phyloP scores from a whole-genome alignment of 2,113 vertebrate species.

The Catagonus wagneri region DNA sequence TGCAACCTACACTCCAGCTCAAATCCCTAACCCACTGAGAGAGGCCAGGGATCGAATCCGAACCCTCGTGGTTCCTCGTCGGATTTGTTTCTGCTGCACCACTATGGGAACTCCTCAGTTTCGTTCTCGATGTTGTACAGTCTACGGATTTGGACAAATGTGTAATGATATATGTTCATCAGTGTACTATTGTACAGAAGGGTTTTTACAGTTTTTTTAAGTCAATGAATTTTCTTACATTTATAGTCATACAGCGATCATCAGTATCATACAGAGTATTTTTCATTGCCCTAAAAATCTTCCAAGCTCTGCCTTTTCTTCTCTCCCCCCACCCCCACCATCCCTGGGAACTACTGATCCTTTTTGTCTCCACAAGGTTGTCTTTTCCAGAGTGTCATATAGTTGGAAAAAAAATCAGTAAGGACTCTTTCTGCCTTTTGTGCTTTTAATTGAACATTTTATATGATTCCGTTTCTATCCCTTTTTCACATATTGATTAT shows the following conservation, averaged over 20 bases:
- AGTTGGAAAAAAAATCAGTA: not conserved
- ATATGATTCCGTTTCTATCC: not conserved
- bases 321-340: not conserved
- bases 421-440: not conserved
- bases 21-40: too few relatives aligned
- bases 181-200: not conserved
- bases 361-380: not conserved
- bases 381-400: not conserved
- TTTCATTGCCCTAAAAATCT: not conserved
- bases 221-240: too few relatives aligned
- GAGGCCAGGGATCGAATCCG: too few relatives aligned
- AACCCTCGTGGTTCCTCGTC: too few relatives aligned
- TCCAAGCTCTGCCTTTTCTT: not conserved
- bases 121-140: not conserved
- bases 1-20: too few relatives aligned
- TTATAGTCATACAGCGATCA: too few relatives aligned
- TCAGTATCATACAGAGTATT: not conserved
- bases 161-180: not conserved
- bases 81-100: too few relatives aligned
- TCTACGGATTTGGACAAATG: not conserved
- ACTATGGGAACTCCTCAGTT: too few relatives aligned
- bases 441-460: not conserved
- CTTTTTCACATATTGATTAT: not conserved
- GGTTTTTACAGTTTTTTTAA: not conserved
- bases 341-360: not conserved